Evolutionary conservation across 1,140 invertebrate genomes (phyloP).

Genomic region (Orchestia grillus): DNA sequence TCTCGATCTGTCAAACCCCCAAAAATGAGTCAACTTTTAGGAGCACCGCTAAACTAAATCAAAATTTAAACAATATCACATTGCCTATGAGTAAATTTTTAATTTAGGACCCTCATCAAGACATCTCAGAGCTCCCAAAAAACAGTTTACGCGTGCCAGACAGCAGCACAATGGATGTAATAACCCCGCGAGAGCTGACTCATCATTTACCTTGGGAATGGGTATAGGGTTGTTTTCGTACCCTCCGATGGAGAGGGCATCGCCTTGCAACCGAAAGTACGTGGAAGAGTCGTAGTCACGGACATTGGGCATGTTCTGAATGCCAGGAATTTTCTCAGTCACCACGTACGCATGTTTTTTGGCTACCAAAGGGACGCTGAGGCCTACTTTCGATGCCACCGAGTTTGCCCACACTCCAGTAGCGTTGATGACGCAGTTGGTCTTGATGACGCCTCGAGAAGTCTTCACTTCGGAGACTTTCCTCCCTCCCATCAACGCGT

Average conservation of each 20-base stretch:
- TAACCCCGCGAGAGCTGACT: background rate
- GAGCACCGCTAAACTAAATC: background rate
- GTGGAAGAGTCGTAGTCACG: slow-evolving; percentile 86
- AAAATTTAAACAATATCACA: background rate
- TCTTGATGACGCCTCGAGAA: slow-evolving; percentile 79
- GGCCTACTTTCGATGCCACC: slow-evolving; percentile 79
- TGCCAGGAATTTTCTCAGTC: slow-evolving; percentile 81
- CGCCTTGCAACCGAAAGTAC: slow-evolving; percentile 88
- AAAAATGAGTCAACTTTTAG: background rate
- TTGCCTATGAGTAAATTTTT: background rate
- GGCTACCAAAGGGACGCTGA: slow-evolving; percentile 78
- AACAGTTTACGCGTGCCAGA: background rate
- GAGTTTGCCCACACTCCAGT: slow-evolving; percentile 82
- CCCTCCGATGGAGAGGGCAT: slow-evolving; percentile 85
- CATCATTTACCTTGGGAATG: slow-evolving; percentile 77
- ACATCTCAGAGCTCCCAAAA: too few species aligned
- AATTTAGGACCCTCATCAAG: background rate
- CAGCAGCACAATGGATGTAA: background rate
- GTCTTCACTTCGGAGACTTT: slow-evolving; percentile 84
- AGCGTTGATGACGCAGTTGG: slow-evolving; percentile 82
- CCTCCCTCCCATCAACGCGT: slow-evolving; percentile 77
- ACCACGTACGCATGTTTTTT: slow-evolving; percentile 93
- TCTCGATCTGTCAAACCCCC: background rate
- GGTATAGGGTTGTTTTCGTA: slow-evolving; percentile 89
- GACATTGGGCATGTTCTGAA: slow-evolving; percentile 83